Evolutionary conservation across 2,113 vertebrate genomes (phyloP).

Genomic region (Pseudorasbora parva): DNA sequence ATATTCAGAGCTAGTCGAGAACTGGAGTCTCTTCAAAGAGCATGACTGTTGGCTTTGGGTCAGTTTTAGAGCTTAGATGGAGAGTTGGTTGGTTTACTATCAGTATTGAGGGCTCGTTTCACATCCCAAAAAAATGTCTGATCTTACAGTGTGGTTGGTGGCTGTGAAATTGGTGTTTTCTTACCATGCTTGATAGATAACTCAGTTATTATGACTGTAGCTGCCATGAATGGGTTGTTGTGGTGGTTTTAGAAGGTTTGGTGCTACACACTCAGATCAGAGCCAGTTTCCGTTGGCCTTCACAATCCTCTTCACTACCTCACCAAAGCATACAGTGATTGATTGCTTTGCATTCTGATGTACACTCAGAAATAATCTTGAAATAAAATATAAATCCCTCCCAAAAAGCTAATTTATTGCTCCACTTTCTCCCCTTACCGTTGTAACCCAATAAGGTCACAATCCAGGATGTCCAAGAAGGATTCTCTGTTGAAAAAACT

Average conservation of each 20-base stretch:
- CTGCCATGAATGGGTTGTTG: neutral
- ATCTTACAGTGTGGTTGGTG: neutral
- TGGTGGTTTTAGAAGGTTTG: conserved; percentile 32
- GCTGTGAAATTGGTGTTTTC: neutral
- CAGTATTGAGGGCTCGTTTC: neutral
- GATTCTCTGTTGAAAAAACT: neutral
- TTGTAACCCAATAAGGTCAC: neutral
- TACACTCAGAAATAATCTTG: conserved; percentile 33
- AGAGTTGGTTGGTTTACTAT: conserved; percentile 8
- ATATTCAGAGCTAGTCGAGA: neutral
- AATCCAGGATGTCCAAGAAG: neutral
- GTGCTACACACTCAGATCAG: conserved; percentile 18
- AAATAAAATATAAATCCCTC: neutral
- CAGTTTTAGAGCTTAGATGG: neutral
- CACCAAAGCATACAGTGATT: conserved; percentile 50
- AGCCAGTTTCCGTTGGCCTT: conserved; percentile 22
- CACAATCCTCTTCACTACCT: conserved; percentile 25
- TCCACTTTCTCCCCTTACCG: neutral
- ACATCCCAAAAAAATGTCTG: neutral
- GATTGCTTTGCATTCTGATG: conserved; percentile 49
- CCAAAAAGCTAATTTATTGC: conserved; percentile 18
- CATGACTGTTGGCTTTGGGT: conserved; percentile 4
- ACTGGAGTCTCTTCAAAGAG: conserved; percentile 8
- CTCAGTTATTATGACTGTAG: neutral
- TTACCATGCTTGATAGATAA: conserved; percentile 21